Evolutionary conservation across 2,888 invertebrate genomes (phyloP).

Genomic region (Cynaeus angustus): DNA sequence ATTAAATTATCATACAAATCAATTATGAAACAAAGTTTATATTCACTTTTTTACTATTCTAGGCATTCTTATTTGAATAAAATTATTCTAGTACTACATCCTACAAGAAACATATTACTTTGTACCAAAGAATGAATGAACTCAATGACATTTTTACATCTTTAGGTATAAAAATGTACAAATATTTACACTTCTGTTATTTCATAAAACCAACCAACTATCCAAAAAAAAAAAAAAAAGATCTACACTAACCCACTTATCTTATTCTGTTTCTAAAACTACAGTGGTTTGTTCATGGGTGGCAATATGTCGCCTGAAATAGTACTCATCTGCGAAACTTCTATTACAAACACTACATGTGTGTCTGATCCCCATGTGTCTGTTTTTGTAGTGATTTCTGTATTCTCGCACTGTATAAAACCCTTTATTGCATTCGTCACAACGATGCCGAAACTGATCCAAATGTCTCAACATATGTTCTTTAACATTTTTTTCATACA

Average conservation of each 20-base stretch:
- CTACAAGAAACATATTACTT: conserved; percentile 12
- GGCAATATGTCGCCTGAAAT: conserved; percentile 69
- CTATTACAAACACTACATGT: conserved; percentile 68
- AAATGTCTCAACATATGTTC: conserved; percentile 70
- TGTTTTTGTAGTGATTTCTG: conserved; percentile 69
- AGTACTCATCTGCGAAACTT: conserved; percentile 70
- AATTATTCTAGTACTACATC: neutral
- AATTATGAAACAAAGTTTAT: neutral
- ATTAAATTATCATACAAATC: conserved; percentile 19
- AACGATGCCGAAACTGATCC: conserved; percentile 69
- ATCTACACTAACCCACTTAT: neutral
- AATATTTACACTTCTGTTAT: conserved; percentile 41
- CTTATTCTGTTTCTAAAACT: conserved; percentile 16
- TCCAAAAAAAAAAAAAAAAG: neutral
- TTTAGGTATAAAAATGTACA: conserved; percentile 45
- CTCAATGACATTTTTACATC: conserved; percentile 13
- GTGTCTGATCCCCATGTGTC: conserved; percentile 70
- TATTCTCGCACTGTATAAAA: conserved; percentile 70
- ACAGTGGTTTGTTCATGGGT: conserved; percentile 61
- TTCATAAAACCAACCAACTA: conserved; percentile 3
- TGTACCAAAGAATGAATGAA: conserved; percentile 29
- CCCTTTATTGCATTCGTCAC: conserved; percentile 70
- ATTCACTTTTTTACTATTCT: neutral
- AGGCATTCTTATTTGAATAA: neutral
- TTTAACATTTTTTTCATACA: conserved; percentile 71